Conservation (phyloP, 2,113 vertebrate genomes). For the Arenaria interpres region DNA sequence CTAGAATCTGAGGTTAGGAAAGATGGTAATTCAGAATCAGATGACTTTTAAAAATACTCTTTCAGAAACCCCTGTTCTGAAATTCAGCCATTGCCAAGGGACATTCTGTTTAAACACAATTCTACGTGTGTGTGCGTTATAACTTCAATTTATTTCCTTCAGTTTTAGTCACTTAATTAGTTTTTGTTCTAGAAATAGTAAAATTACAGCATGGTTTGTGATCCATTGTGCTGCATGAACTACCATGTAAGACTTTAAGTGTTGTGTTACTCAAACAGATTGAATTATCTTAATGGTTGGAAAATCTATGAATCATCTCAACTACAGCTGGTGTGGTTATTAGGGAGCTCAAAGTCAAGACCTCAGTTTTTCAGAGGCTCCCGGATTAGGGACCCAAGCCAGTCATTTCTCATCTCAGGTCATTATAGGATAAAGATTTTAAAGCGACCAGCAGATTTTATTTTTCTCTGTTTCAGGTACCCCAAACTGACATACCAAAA, state of each 20-base stretch:
- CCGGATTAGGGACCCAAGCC: background rate
- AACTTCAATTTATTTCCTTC: background rate
- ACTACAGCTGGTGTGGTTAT: conserved; percentile 8
- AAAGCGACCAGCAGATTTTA: background rate
- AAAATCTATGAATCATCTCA: conserved; percentile 56
- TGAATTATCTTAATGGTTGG: conserved; percentile 32
- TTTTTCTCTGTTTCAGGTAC: background rate
- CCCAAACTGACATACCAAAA: background rate
- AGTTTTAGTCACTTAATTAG: background rate
- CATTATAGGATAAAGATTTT: background rate
- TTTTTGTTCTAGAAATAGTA: conserved; percentile 55
- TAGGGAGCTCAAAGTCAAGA: background rate
- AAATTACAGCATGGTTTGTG: background rate
- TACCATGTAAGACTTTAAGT: background rate
- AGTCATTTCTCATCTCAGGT: background rate
- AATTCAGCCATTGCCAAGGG: background rate
- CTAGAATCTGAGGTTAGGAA: background rate
- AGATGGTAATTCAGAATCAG: background rate
- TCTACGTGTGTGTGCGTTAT: background rate
- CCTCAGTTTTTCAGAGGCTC: background rate
- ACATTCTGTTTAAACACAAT: background rate
- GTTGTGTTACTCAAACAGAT: conserved; percentile 31
- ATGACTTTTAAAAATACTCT: conserved; percentile 15
- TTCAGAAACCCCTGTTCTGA: background rate
- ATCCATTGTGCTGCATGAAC: conserved; percentile 15